Percentiles rank a stretch among this genome's conserved stretches.
Evolutionary conservation across 2,113 vertebrate genomes (phyloP).

Genomic region (Oryzias javanicus): DNA sequence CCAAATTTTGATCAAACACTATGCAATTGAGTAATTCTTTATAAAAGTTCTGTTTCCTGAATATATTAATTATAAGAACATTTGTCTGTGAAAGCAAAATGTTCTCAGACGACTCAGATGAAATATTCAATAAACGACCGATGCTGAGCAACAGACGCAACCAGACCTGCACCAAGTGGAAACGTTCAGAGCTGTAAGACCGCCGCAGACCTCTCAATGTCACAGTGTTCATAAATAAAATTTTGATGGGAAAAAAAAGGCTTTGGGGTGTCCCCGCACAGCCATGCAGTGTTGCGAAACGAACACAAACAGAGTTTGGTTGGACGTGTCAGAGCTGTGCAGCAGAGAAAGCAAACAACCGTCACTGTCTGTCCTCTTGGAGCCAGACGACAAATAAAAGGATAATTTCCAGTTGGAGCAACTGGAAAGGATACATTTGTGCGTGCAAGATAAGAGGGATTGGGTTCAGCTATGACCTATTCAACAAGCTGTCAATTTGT

Average conservation of each 20-base stretch:
- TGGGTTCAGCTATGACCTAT: neutral
- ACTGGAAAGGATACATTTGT: conserved; percentile 26
- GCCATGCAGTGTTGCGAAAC: conserved; percentile 21
- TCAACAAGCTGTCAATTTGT: too few species aligned
- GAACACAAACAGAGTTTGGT: conserved; percentile 38
- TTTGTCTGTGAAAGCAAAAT: conserved; percentile 44
- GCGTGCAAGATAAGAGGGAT: conserved; percentile 39
- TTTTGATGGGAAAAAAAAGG: neutral
- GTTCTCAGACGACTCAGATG: conserved; percentile 50
- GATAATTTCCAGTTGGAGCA: conserved; percentile 35
- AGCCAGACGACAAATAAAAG: conserved; percentile 26
- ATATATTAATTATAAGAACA: conserved; percentile 62
- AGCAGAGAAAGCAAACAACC: conserved; percentile 34
- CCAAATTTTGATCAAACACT: conserved; percentile 33
- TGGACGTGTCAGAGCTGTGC: conserved; percentile 16
- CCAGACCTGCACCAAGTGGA: conserved; percentile 3
- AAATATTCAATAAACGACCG: conserved; percentile 56
- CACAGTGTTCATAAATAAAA: conserved; percentile 33
- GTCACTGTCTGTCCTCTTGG: conserved; percentile 17
- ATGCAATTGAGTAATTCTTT: conserved; percentile 30
- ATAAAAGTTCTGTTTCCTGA: conserved; percentile 45
- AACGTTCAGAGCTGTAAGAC: conserved; percentile 27
- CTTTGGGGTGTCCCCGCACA: conserved; percentile 13
- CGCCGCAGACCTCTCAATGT: conserved; percentile 28
- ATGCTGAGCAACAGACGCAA: conserved; percentile 60